Percentiles rank a stretch among this genome's conserved stretches.
Evolutionary conservation across 2,113 vertebrate species (phyloP).

Genomic region (Melanerpes aurifrons): DNA sequence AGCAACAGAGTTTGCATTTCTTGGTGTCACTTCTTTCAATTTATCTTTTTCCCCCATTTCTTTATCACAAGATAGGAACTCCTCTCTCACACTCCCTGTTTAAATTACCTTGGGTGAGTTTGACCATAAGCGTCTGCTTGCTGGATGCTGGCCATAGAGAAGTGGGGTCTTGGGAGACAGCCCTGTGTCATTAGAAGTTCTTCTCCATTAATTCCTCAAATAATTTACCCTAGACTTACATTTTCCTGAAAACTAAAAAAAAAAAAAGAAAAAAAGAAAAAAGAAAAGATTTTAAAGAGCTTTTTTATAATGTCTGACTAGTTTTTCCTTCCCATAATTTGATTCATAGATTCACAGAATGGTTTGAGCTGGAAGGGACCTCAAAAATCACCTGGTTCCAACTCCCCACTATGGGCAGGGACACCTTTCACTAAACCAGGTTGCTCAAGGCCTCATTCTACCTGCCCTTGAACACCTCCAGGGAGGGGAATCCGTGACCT

Average conservation of each 20-base stretch:
- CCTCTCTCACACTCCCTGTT: not conserved
- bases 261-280: not conserved
- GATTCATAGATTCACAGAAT: not conserved
- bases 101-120: not conserved
- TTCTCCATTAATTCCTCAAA: not conserved
- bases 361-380: too few relatives aligned
- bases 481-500: too few relatives aligned
- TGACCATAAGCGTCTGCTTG: not conserved
- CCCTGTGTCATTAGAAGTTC: not conserved
- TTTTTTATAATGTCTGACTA: not conserved
- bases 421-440: too few relatives aligned
- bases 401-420: too few relatives aligned
- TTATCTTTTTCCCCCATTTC: not conserved
- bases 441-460: too few relatives aligned
- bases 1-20: not conserved
- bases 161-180: not conserved
- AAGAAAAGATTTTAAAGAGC: not conserved
- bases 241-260: not conserved
- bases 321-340: not conserved
- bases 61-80: not conserved
- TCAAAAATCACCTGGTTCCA: too few relatives aligned
- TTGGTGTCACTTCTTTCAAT: not conserved
- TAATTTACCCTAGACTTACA: not conserved
- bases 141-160: not conserved
- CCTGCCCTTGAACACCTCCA: too few relatives aligned